These are phyloP conservation scores for Takifugu ocellatus DNA, from an alignment of 2,797 vertebrate genomes.

Conservation along the genomic window DNA sequence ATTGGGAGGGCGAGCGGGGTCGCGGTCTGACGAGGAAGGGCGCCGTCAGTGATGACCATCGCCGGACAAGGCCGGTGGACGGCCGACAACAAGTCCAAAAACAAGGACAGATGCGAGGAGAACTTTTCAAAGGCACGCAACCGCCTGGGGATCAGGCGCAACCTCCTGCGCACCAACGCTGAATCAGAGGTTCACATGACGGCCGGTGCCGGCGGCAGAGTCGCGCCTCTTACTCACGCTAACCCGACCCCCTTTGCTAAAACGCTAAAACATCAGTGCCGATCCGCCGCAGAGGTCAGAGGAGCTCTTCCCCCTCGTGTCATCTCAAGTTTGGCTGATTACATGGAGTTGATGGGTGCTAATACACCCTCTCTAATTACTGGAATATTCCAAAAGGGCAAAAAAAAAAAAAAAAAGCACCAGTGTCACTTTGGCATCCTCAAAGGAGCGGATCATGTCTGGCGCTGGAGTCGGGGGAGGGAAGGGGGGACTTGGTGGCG, in stretches of 20 bases:
- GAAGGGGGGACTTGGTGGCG: conserved; percentile 34
- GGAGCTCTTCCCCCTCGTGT: conserved; percentile 34
- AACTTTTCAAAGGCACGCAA: conserved; percentile 61
- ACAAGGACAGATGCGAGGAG: conserved; percentile 47
- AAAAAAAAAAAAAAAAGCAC: conserved; percentile 29
- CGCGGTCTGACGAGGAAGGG: conserved; percentile 67
- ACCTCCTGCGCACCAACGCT: conserved; percentile 25
- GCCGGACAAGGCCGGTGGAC: conserved; percentile 43
- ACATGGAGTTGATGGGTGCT: conserved; percentile 60
- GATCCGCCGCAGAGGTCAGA: conserved; percentile 53
- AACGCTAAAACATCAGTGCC: conserved; percentile 32
- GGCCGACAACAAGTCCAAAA: conserved; percentile 56
- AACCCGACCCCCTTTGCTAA: conserved; percentile 45
- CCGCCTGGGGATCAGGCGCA: conserved; percentile 7
- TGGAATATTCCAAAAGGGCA: conserved; percentile 60
- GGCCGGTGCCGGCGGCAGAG: conserved; percentile 24
- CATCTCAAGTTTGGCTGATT: conserved; percentile 64
- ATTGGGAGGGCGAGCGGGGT: conserved; percentile 27
- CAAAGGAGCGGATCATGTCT: conserved; percentile 69
- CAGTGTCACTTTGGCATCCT: conserved; percentile 57
- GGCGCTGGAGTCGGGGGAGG: conserved; percentile 37
- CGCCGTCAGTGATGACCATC: conserved; percentile 67
- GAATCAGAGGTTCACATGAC: conserved; percentile 28
- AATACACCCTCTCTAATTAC: conserved; percentile 67
- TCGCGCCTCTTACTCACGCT: conserved; percentile 62